Evolutionary conservation across 2,888 invertebrate species (phyloP), one percentile per base, ranked within the genome.

Genomic region (Steromphala cineraria): DNA sequence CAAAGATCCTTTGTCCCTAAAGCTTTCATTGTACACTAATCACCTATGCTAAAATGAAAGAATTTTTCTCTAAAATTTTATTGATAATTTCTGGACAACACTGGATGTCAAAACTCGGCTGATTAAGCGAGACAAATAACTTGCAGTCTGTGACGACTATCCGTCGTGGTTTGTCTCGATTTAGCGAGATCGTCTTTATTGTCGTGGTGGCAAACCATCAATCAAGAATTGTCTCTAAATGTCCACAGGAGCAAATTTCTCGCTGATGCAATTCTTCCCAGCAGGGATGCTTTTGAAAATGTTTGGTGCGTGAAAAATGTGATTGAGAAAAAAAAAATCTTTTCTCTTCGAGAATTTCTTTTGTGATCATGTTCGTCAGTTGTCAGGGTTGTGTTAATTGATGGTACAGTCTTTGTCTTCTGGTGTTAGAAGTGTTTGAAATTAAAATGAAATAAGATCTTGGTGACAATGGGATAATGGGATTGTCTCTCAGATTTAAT

Each of bases 1-100:
- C 46, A 46, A 46, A 46, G 46, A 10, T 46, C 46, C 46, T 46
- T 46, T 46, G 46, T 46, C 46, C 46, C 46, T 10, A 5, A 13
- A 10, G 46, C 13, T 10, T 46, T 46, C 10, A 46, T 46, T 8
- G 46, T 46, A 46, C 46, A 13, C 46, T 46, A 46, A 46, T 46
- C 46, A 46, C 46, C 5, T 46, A 46, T 46, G 46, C 46, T 46
- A 62, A 28, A 62, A 62, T 24, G 62, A 28, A 15, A 28, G 62
- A 62, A 62, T 62, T 62, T 62, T 62, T 62, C 62, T 62, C 62
- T 62, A 15, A 62, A 62, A 62, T 28, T 62, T 62, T 62, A 62
- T 62, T 62, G 62, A 28, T 28, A 62, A 15, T 62, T 62, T 28
- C 62, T 28, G 28, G 62, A 28, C 62, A 28, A 24, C 10, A 62